phyloP scores from a whole-genome alignment of 2,797 vertebrate species.

The Heteromormyrus szaboi region DNA sequence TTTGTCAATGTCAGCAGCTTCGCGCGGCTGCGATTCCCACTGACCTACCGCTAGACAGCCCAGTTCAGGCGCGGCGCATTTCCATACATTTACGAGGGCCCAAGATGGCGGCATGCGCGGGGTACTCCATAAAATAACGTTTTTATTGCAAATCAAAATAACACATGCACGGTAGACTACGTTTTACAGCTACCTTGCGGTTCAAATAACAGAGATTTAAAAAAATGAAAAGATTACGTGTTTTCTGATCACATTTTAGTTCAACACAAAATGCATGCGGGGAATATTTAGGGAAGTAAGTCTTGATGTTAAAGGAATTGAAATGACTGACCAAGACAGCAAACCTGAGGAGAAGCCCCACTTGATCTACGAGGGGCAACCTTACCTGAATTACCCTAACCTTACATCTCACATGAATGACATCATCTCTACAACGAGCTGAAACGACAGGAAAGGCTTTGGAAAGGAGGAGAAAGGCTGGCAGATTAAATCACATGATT shows the following conservation, averaged over 20 bases:
- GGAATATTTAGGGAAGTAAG: not conserved
- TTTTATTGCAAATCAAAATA: not conserved
- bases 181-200: not conserved
- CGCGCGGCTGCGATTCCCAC: constrained; percentile 56
- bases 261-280: not conserved
- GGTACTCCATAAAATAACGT: not conserved
- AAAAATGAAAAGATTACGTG: not conserved
- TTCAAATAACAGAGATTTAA: not conserved
- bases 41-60: constrained; percentile 43
- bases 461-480: not conserved
- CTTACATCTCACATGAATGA: not conserved
- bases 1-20: constrained; percentile 62
- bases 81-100: not conserved
- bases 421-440: not conserved
- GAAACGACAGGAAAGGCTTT: not conserved
- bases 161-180: not conserved
- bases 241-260: not conserved
- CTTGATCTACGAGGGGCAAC: not conserved
- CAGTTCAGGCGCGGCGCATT: constrained; percentile 22
- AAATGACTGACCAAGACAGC: not conserved
- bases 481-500: not conserved
- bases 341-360: not conserved
- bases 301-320: not conserved
- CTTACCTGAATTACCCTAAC: not conserved
- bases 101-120: not conserved